A percentile compares a stretch with the other conserved stretches of the same genome.
phyloP scores from a whole-genome alignment of 2,888 invertebrate species.

The Yponomeuta evonymella region DNA sequence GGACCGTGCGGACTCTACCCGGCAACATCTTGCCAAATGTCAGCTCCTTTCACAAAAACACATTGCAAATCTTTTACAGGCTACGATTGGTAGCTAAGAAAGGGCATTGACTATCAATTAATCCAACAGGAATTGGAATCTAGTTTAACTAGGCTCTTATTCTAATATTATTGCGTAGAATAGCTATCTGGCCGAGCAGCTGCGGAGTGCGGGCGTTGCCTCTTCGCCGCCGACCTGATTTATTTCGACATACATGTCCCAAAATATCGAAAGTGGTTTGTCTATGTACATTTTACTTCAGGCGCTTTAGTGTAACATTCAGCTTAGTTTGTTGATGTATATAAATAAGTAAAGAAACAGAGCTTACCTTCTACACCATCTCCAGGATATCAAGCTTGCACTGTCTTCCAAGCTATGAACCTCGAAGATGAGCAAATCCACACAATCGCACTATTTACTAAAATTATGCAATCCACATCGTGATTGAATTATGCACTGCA shows the following conservation, averaged over 20 bases:
- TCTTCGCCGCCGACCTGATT: constrained; percentile 61
- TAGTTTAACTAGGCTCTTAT: neutral
- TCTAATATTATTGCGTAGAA: neutral
- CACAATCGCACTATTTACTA: neutral
- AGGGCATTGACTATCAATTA: neutral
- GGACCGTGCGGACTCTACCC: constrained; percentile 1
- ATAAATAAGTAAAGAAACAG: too few relatives aligned
- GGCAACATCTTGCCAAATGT: constrained; percentile 7
- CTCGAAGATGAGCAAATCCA: neutral
- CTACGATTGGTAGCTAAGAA: neutral
- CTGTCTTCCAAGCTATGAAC: neutral
- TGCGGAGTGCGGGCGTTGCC: constrained; percentile 57
- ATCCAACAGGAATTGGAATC: neutral
- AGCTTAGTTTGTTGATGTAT: neutral
- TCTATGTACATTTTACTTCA: neutral
- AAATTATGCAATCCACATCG: constrained; percentile 17
- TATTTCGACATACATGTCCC: constrained; percentile 65
- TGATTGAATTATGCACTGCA: constrained; percentile 25
- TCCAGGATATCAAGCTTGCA: neutral
- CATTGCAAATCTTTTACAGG: neutral
- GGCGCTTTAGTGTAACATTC: constrained; percentile 26
- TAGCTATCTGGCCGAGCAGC: neutral
- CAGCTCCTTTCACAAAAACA: neutral
- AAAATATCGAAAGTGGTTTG: constrained; percentile 56
- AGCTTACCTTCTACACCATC: neutral